Percentiles rank a stretch among this genome's conserved stretches.
Evolutionary conservation across 2,113 vertebrate genomes (phyloP).

Genomic region (Phyllostomus discolor): DNA sequence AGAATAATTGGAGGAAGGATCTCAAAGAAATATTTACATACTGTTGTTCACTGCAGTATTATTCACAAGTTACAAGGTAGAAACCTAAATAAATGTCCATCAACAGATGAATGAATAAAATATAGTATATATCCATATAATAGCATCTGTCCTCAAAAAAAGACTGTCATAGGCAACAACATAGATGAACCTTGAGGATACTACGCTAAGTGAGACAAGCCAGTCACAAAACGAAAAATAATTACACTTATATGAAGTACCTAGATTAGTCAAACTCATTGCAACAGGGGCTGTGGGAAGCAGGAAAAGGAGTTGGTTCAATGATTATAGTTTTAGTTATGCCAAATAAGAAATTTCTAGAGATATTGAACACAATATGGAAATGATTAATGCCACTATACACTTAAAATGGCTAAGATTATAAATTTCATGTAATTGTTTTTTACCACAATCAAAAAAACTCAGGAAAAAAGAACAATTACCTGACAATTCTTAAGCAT

Average conservation of each 20-base stretch:
- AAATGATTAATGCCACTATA: not conserved
- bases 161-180: no score
- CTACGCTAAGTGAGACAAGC: no score
- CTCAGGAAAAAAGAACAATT: not conserved
- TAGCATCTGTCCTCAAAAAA: no score
- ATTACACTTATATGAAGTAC: not conserved
- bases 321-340: not conserved
- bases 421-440: not conserved
- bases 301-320: not conserved
- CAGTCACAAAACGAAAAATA: no score
- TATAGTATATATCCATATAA: no score
- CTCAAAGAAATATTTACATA: not conserved
- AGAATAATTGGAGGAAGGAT: not conserved
- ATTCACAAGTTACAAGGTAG: not conserved
- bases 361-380: not conserved
- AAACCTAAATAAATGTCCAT: not conserved
- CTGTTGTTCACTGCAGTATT: not conserved
- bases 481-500: not conserved
- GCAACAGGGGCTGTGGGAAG: not conserved
- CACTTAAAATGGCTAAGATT: not conserved
- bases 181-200: no score
- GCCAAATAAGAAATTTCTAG: not conserved
- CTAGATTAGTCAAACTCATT: not conserved
- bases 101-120: not conserved
- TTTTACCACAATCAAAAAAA: not conserved